Percentiles rank a stretch among this genome's conserved stretches.
phyloP scores from a whole-genome alignment of 2,113 vertebrate genomes.

The Menura novaehollandiae region DNA sequence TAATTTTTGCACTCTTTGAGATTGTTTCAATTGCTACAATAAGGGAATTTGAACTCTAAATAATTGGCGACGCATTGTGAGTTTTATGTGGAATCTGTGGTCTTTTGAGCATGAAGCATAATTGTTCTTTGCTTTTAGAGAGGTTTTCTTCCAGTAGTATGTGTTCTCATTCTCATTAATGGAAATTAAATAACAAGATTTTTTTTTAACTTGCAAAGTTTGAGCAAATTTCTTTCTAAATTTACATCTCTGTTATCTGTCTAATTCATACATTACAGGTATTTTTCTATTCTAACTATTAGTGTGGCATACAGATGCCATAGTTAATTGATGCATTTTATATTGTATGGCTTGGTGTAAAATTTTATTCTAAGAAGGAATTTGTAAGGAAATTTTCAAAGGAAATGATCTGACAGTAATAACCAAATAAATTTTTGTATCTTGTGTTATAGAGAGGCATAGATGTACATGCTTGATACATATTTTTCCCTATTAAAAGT shows the following conservation, averaged over 20 bases:
- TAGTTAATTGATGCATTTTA: background rate
- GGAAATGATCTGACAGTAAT: background rate
- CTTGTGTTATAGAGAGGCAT: background rate
- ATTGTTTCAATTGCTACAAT: constrained; percentile 59
- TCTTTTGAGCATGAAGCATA: constrained; percentile 64
- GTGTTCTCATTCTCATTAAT: constrained; percentile 68
- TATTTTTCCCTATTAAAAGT: background rate
- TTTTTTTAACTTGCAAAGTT: constrained; percentile 58
- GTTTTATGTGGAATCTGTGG: constrained; percentile 68
- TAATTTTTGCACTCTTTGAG: constrained; percentile 71
- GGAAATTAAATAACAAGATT: constrained; percentile 57
- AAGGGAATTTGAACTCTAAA: constrained; percentile 69
- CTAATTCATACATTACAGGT: background rate
- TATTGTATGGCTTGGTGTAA: background rate
- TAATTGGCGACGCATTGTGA: constrained; percentile 68
- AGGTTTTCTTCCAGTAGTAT: constrained; percentile 55
- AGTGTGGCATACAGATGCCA: background rate
- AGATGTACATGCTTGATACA: background rate
- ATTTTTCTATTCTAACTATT: background rate
- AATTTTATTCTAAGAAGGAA: background rate
- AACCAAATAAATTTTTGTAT: background rate
- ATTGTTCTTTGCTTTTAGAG: constrained; percentile 71
- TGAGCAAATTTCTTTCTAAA: constrained; percentile 19
- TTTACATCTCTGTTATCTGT: background rate
- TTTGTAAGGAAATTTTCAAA: background rate